phyloP scores from a whole-genome alignment of 2,113 vertebrate genomes.

The Lathamus discolor region DNA sequence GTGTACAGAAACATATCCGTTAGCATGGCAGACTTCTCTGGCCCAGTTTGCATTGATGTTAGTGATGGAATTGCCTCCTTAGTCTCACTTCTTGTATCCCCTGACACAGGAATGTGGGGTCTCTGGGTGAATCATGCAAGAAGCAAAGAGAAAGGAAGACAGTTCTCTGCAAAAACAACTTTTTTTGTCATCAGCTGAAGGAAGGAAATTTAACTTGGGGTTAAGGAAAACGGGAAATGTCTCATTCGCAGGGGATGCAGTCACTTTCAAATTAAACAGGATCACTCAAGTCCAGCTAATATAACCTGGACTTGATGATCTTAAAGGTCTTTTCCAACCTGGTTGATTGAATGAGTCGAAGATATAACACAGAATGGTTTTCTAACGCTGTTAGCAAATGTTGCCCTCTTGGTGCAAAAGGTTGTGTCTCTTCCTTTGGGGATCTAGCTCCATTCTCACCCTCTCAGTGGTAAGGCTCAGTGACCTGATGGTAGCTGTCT shows the following conservation, averaged over 20 bases:
- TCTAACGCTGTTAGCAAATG: neutral
- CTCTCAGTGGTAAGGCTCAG: neutral
- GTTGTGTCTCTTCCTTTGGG: neutral
- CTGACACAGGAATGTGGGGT: neutral
- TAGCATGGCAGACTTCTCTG: neutral
- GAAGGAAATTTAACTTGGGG: neutral
- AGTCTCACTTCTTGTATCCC: neutral
- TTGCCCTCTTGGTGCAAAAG: neutral
- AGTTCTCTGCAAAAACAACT: neutral
- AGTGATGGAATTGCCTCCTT: neutral
- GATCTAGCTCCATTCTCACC: no score
- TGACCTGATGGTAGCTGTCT: neutral
- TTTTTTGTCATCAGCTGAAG: neutral
- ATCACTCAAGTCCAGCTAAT: neutral
- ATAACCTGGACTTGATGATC: neutral
- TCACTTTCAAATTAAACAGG: neutral
- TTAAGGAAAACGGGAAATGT: neutral
- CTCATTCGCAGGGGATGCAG: neutral
- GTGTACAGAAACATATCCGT: neutral
- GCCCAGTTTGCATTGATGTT: neutral
- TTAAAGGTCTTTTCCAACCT: neutral
- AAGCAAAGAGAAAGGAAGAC: neutral
- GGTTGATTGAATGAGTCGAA: neutral
- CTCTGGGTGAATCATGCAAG: conserved; percentile 24
- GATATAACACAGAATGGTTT: neutral